phyloP scores from a whole-genome alignment of 2,797 vertebrate genomes.

The Phalloptychus januarius region DNA sequence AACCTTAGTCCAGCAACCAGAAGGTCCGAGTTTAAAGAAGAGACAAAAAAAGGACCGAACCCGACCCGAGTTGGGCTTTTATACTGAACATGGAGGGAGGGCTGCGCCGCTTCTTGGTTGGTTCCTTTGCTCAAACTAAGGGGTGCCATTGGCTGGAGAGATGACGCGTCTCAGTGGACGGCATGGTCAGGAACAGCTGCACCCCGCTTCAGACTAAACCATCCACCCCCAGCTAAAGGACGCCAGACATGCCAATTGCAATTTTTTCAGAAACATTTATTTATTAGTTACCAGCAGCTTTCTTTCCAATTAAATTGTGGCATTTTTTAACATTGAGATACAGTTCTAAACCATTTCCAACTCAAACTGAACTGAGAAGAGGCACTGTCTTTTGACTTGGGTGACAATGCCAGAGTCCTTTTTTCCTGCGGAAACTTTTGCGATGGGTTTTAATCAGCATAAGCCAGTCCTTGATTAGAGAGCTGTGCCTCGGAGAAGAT shows the following conservation, averaged over 20 bases:
- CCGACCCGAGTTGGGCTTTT: slow-evolving; percentile 63
- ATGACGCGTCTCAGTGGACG: slow-evolving; percentile 34
- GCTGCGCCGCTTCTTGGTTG: slow-evolving; percentile 44
- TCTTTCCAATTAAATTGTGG: slow-evolving; percentile 78
- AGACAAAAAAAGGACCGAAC: slow-evolving; percentile 77
- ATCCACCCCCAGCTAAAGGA: slow-evolving; percentile 34
- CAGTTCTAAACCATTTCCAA: slow-evolving; percentile 80
- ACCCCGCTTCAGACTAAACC: slow-evolving; percentile 17
- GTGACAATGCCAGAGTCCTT: slow-evolving; percentile 66
- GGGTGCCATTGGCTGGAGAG: slow-evolving; percentile 74
- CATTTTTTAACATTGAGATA: slow-evolving; percentile 73
- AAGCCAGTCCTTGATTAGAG: slow-evolving; percentile 85
- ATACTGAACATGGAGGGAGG: slow-evolving; percentile 68
- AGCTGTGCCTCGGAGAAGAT: slow-evolving; percentile 76
- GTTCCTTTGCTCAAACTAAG: slow-evolving; percentile 44
- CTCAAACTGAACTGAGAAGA: slow-evolving; percentile 81
- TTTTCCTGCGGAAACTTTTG: slow-evolving; percentile 88
- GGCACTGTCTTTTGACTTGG: slow-evolving; percentile 72
- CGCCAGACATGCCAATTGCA: slow-evolving; percentile 49
- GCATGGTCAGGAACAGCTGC: slow-evolving; percentile 69
- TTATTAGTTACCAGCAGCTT: slow-evolving; percentile 85
- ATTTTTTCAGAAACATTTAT: slow-evolving; percentile 83
- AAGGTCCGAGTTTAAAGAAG: slow-evolving; percentile 56
- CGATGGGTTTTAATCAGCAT: slow-evolving; percentile 87
- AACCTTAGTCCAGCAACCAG: slow-evolving; percentile 60